Conservation (phyloP, 1,140 invertebrate genomes). For the Zaprionus kolodkinae region DNA sequence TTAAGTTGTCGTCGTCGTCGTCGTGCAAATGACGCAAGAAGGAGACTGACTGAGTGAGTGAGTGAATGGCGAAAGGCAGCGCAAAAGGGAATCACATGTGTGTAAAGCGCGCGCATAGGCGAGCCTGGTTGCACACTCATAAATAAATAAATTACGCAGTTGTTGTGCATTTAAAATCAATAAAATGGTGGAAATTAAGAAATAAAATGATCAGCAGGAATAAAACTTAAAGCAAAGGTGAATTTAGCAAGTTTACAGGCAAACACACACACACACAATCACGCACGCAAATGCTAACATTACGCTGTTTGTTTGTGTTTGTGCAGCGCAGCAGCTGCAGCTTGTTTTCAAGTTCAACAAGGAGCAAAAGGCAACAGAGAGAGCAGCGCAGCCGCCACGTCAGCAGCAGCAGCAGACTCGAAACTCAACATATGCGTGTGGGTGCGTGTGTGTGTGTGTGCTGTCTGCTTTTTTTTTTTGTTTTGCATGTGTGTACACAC, state of each 20-base stretch:
- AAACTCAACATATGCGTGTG: slow-evolving; percentile 6
- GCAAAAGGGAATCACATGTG: background rate
- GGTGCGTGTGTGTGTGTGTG: slow-evolving; percentile 14
- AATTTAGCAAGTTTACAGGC: slow-evolving; percentile 6
- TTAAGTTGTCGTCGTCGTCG: background rate
- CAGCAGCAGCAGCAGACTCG: slow-evolving; percentile 27
- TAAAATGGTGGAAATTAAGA: background rate
- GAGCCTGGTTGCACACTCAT: slow-evolving; percentile 1
- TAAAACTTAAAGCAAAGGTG: background rate
- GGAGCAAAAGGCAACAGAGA: slow-evolving; percentile 20
- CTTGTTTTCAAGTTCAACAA: slow-evolving; percentile 51
- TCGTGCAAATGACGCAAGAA: slow-evolving; percentile 24
- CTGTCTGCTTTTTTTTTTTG: too few species aligned
- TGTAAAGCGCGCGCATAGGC: background rate
- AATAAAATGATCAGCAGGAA: background rate
- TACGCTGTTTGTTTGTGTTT: background rate
- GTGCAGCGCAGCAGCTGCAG: slow-evolving; percentile 24
- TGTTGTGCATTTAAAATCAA: background rate
- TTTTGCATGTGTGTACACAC: slow-evolving; percentile 25
- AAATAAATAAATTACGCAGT: slow-evolving; percentile 10
- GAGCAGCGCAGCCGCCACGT: background rate
- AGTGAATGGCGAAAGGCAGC: slow-evolving; percentile 10
- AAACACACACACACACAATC: slow-evolving; percentile 8
- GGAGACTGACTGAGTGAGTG: slow-evolving; percentile 7
- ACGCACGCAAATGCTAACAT: background rate